Evolutionary conservation across 2,113 vertebrate species (phyloP), one percentile per base, ranked within the genome.

Genomic region (Climacteris rufus): DNA sequence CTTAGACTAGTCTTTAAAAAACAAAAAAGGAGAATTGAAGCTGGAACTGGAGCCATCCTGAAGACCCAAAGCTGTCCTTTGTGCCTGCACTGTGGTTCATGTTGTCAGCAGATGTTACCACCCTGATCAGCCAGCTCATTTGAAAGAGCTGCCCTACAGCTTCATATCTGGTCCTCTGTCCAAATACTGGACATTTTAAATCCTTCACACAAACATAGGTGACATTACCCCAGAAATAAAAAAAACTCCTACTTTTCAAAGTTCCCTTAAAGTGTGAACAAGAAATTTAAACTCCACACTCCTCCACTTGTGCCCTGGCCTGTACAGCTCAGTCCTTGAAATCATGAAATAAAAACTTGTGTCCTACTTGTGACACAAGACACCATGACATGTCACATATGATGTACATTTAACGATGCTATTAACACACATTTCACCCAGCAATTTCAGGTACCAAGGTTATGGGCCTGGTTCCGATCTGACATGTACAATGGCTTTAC

Each of bases 341-440:
- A n/a, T 9, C 0, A 1, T 16, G 7, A 70, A 71, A 52, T 4
- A 40, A 81, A 75, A 75, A 39, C 15, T 14, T 63, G 24, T 35
- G 15, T 31, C 16, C 39, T 35, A 15, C 17, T 89, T 56, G 31
- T n/a, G 63, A 49, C 23, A 53, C 5, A 37, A 57, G 35, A 79
- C 66, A 89, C 20, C 10, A 37, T 0, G 0, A 40, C 4, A 24
- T 6, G 9, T 14, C 47, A 69, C 0, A 1, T n/a, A 44, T 12
- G 5, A 75, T 3, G 0, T 3, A 31, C 10, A 53, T 27, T 61
- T 65, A 33, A 76, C 85, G n/a, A 23, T 15, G 15, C 17, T 93
- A 85, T 57, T 87, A 56, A 81, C 21, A 71, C 24, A 82, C 31
- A 64, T 37, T 40, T 69, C 33, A 37, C 7, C 14, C 23, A 87